Percentiles rank a stretch among this genome's conserved stretches.
phyloP scores from a whole-genome alignment of 2,888 invertebrate genomes.

The Melinopterus prodromus region DNA sequence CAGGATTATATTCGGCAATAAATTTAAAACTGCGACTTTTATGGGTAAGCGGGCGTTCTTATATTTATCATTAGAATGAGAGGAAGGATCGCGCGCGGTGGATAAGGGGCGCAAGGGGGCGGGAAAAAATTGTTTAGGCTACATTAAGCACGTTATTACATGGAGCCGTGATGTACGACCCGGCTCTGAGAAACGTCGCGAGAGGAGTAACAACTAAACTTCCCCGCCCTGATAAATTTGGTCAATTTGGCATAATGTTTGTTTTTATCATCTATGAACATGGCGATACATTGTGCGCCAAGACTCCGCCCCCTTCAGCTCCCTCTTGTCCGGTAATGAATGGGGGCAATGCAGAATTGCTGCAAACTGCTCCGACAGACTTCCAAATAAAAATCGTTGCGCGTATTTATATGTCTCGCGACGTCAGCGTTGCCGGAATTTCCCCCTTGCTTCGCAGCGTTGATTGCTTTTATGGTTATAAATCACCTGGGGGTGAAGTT shows the following conservation, averaged over 20 bases:
- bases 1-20: constrained; percentile 13
- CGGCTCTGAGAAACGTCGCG: constrained; percentile 12
- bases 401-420: neutral
- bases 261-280: constrained; percentile 38
- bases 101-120: neutral
- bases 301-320: neutral
- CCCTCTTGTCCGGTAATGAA: constrained; percentile 28
- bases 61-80: constrained; percentile 26
- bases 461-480: constrained; percentile 4
- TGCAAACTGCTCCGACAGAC: neutral
- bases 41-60: constrained; percentile 11
- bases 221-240: constrained; percentile 31
- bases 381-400: neutral
- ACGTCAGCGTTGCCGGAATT: neutral
- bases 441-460: neutral
- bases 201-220: constrained; percentile 34
- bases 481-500: constrained; percentile 13
- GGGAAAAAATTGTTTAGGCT: constrained; percentile 24
- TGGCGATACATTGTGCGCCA: constrained; percentile 32
- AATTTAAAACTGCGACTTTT: constrained; percentile 23
- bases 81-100: constrained; percentile 8
- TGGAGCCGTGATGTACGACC: constrained; percentile 13
- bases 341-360: constrained; percentile 12
- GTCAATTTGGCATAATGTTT: constrained; percentile 36
- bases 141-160: constrained; percentile 26